These are phyloP conservation scores for Balaeniceps rex DNA, from an alignment of 2,113 vertebrate species.

Conservation along the genomic window DNA sequence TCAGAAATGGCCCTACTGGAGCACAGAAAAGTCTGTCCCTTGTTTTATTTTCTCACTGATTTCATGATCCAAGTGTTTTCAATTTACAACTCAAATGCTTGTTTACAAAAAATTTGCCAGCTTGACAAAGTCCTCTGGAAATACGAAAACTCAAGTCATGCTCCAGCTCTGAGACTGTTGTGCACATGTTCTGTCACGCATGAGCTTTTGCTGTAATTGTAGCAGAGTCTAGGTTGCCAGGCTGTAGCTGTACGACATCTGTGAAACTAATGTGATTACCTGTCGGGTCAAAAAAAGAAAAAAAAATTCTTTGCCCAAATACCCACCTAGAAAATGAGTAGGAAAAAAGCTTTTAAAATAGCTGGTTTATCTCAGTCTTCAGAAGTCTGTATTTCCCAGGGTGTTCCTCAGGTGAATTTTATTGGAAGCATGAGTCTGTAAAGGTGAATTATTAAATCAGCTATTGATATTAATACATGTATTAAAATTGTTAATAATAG, in stretches of 20 bases:
- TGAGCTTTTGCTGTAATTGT: slow-evolving; percentile 22
- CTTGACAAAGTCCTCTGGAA: slow-evolving; percentile 6
- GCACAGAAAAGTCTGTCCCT: neutral
- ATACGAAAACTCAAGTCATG: slow-evolving; percentile 1
- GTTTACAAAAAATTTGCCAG: slow-evolving; percentile 22
- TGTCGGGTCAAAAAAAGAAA: neutral
- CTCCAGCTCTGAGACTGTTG: neutral
- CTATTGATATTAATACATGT: neutral
- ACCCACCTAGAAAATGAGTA: neutral
- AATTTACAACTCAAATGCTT: slow-evolving; percentile 52
- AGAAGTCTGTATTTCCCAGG: neutral
- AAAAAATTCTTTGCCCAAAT: neutral
- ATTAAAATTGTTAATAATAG: neutral
- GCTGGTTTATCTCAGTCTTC: neutral
- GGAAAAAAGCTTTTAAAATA: neutral
- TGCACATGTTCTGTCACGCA: neutral
- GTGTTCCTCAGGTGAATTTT: neutral
- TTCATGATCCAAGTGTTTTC: slow-evolving; percentile 40
- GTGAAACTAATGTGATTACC: neutral
- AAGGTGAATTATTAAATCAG: neutral
- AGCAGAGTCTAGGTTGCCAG: neutral
- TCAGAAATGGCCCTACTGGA: neutral
- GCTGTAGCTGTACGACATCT: neutral
- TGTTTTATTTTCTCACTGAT: slow-evolving; percentile 39
- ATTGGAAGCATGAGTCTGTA: neutral